A percentile compares a stretch with the other conserved stretches of the same genome.
These are phyloP conservation scores for Microdon myrmicae DNA, from an alignment of 2,888 invertebrate species.

Conservation along the genomic window DNA sequence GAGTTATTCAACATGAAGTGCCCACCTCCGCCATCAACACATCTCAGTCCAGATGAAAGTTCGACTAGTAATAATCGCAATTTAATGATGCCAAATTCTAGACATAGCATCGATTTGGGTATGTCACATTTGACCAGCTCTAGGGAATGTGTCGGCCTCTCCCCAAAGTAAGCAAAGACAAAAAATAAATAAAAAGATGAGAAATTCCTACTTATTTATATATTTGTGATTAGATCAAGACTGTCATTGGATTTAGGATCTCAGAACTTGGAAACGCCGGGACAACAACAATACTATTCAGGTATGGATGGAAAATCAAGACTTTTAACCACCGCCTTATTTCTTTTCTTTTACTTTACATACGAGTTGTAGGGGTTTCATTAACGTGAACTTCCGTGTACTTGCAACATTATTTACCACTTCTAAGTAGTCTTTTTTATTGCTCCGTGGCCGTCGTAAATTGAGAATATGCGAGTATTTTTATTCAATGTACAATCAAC, in stretches of 20 bases:
- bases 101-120: conserved; percentile 76
- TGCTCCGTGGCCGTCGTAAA: no score
- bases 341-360: no score
- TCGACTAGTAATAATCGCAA: conserved; percentile 35
- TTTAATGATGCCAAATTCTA: conserved; percentile 71
- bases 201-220: not conserved
- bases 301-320: no score
- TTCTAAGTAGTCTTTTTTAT: not conserved
- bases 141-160: conserved; percentile 48
- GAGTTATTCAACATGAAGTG: conserved; percentile 64
- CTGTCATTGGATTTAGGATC: conserved; percentile 61
- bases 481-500: no score
- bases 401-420: no score
- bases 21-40: conserved; percentile 72
- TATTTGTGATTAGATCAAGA: conserved; percentile 55
- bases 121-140: conserved; percentile 68
- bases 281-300: conserved; percentile 44
- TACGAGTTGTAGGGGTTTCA: no score
- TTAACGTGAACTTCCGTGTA: no score
- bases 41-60: conserved; percentile 70
- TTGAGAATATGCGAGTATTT: no score
- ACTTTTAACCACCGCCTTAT: no score
- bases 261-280: conserved; percentile 53
- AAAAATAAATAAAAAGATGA: not conserved
- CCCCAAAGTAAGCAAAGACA: conserved; percentile 55